Evolutionary conservation across 30 jellyfish, hydroid and myxozoan genomes (phyloP).

Genomic region (Cassiopea andromeda): DNA sequence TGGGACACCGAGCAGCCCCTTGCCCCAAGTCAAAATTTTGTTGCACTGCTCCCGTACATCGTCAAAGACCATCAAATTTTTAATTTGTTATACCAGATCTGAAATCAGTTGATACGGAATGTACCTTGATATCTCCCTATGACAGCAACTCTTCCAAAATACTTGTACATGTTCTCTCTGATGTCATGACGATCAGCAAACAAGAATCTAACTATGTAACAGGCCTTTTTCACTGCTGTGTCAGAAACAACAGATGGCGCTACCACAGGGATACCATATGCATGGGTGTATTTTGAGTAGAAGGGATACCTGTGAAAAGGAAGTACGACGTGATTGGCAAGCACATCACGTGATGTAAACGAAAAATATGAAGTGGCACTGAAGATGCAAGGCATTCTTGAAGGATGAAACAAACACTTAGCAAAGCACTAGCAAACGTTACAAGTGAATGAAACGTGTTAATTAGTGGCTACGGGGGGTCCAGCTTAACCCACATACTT

Average conservation of each 20-base stretch:
- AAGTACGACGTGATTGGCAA: neutral
- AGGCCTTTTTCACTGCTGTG: conserved; percentile 60
- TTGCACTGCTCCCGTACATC: too few relatives aligned
- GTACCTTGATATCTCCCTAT: conserved; percentile 51
- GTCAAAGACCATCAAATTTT: neutral
- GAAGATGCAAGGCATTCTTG: too few relatives aligned
- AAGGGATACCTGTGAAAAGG: conserved; percentile 31
- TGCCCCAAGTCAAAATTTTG: too few relatives aligned
- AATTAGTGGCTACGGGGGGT: too few relatives aligned
- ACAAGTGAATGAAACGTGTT: too few relatives aligned
- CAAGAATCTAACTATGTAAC: conserved; percentile 47
- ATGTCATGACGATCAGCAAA: conserved; percentile 72
- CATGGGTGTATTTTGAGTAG: conserved; percentile 66
- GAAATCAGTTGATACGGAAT: neutral
- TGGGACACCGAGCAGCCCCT: too few relatives aligned
- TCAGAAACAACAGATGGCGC: conserved; percentile 63
- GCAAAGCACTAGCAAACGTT: too few relatives aligned
- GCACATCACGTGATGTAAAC: too few relatives aligned
- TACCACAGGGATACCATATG: conserved; percentile 69
- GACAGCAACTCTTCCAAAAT: conserved; percentile 69
- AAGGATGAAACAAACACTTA: too few relatives aligned
- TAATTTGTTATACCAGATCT: neutral
- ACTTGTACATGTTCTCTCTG: conserved; percentile 67
- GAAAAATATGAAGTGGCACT: too few relatives aligned
- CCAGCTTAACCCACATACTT: conserved; percentile 7